These are phyloP conservation scores for Oreochromis grahami DNA, from an alignment of 2,797 vertebrate species.

Conservation along the genomic window DNA sequence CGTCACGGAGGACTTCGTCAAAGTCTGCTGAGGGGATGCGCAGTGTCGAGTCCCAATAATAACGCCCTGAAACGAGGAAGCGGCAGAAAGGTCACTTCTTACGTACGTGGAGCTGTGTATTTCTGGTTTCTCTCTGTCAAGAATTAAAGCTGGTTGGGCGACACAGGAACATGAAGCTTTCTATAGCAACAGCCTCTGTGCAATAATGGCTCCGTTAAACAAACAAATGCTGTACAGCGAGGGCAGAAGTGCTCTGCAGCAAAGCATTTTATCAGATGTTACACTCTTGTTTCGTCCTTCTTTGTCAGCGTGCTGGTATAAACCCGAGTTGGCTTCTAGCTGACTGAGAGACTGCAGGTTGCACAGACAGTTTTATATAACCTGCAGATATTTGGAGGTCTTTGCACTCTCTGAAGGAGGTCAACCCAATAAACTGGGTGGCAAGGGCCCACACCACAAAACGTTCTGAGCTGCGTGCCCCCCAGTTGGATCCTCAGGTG, in stretches of 20 bases:
- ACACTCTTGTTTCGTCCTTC: not conserved
- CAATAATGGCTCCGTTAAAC: not conserved
- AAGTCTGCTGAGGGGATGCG: conserved; percentile 82
- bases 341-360: not conserved
- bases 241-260: not conserved
- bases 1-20: conserved; percentile 80
- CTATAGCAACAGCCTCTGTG: not conserved
- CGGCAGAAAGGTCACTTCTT: not conserved
- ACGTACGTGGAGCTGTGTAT: not conserved
- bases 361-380: not conserved
- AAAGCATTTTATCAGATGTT: not conserved
- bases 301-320: not conserved
- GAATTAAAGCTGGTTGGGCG: not conserved
- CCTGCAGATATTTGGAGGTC: not conserved
- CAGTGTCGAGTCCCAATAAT: conserved; percentile 85
- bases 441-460: not conserved
- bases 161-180: not conserved
- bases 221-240: not conserved
- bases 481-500: not conserved
- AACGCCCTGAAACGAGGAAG: conserved; percentile 72
- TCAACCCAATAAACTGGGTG: not conserved
- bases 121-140: not conserved
- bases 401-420: not conserved
- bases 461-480: not conserved
- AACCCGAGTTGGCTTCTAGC: not conserved